These are phyloP conservation scores for Calliopum simillimum DNA, from an alignment of 2,888 invertebrate species.

Conservation along the genomic window DNA sequence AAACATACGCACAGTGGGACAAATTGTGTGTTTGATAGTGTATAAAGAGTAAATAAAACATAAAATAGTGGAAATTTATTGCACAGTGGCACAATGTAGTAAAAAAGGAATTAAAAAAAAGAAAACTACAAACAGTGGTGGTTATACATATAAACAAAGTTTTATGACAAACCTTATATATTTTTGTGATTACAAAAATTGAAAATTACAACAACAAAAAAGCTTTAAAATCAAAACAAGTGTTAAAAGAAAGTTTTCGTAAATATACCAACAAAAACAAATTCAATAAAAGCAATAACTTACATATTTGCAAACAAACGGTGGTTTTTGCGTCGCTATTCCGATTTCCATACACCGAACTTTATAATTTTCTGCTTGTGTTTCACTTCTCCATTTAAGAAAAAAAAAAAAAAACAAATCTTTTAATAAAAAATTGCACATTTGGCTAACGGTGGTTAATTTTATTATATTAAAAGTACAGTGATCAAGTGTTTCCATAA, in stretches of 20 bases:
- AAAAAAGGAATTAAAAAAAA: too few relatives aligned
- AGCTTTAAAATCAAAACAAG: background rate
- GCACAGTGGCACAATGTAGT: too few relatives aligned
- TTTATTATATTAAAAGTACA: too few relatives aligned
- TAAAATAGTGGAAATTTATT: too few relatives aligned
- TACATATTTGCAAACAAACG: constrained; percentile 18
- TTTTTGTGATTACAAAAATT: background rate
- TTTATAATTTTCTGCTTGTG: background rate
- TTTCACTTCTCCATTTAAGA: background rate
- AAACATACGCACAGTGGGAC: constrained; percentile 20
- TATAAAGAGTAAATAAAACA: background rate
- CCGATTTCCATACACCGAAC: background rate
- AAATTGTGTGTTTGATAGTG: background rate
- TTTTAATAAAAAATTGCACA: background rate
- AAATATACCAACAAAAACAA: constrained; percentile 8
- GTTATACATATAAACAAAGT: too few relatives aligned
- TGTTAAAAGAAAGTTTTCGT: background rate
- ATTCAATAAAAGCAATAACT: background rate
- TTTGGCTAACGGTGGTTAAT: too few relatives aligned
- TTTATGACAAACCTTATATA: background rate
- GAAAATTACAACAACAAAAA: background rate
- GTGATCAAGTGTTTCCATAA: background rate
- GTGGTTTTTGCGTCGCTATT: constrained; percentile 27
- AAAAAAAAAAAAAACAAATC: background rate
- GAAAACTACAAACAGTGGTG: too few relatives aligned